A percentile compares a stretch with the other conserved stretches of the same genome.
These are phyloP conservation scores for Bovichtus variegatus DNA, from an alignment of 2,797 vertebrate genomes.

Conservation along the genomic window DNA sequence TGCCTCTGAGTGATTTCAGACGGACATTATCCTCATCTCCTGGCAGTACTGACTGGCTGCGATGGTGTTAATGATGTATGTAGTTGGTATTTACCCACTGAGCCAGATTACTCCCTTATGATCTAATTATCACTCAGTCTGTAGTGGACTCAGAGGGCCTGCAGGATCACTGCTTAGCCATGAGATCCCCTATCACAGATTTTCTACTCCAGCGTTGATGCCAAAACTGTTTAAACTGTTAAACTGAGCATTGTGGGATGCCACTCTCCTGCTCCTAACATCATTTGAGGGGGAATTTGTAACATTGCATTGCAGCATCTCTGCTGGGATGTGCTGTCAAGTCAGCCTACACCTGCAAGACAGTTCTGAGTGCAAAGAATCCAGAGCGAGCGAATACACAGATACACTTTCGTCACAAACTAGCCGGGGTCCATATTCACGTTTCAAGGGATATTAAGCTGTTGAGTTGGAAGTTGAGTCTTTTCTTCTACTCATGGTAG, in stretches of 20 bases:
- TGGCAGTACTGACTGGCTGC: constrained; percentile 44
- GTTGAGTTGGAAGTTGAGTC: constrained; percentile 5
- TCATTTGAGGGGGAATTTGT: constrained; percentile 15
- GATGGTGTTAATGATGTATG: constrained; percentile 69
- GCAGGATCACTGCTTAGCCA: constrained; percentile 59
- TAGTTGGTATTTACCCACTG: constrained; percentile 70
- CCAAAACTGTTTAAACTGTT: constrained; percentile 32
- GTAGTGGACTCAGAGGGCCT: constrained; percentile 57
- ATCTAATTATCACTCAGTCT: constrained; percentile 72
- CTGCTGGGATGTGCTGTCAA: not conserved
- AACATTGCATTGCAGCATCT: constrained; percentile 5
- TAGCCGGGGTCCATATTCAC: not conserved
- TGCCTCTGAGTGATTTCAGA: constrained; percentile 48
- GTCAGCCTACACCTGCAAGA: not conserved
- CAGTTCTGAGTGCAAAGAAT: not conserved
- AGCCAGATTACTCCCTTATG: constrained; percentile 74
- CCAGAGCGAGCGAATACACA: not conserved
- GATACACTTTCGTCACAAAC: not conserved
- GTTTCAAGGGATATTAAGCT: constrained; percentile 9
- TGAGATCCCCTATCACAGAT: constrained; percentile 56
- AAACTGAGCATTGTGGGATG: not conserved
- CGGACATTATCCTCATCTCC: constrained; percentile 57
- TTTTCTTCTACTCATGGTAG: constrained; percentile 14
- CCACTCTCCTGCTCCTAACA: constrained; percentile 1
- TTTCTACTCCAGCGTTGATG: constrained; percentile 27